These are phyloP conservation scores for Zelleria hepariella DNA, from an alignment of 2,888 invertebrate species.

Conservation along the genomic window DNA sequence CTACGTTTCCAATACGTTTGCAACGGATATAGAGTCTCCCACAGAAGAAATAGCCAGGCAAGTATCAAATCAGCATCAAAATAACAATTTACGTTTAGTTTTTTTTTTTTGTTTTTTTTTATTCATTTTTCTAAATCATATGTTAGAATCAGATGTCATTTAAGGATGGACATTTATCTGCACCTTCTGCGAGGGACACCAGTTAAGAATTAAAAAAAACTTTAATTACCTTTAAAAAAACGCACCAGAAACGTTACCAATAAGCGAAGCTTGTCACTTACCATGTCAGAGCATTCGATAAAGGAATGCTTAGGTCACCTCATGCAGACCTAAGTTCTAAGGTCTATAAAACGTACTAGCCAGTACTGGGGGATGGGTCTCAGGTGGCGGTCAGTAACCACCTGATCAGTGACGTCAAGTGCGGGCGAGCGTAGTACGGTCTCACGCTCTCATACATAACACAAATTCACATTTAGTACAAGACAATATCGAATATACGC, in stretches of 20 bases:
- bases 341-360: conserved; percentile 42
- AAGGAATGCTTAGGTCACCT: conserved; percentile 63
- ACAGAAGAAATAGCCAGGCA: no score
- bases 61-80: no score
- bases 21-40: no score
- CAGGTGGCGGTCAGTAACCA: conserved; percentile 36
- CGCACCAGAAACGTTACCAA: background rate
- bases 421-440: conserved; percentile 58
- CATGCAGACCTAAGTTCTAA: conserved; percentile 39
- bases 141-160: no score
- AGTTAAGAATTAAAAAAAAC: no score
- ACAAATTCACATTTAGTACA: conserved; percentile 62
- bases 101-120: no score
- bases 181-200: no score
- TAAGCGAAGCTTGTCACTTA: conserved; percentile 58
- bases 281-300: conserved; percentile 57
- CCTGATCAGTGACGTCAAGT: conserved; percentile 35
- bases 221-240: no score
- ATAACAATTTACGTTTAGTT: no score
- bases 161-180: no score
- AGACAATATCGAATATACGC: conserved; percentile 58
- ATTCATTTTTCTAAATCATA: no score
- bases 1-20: background rate
- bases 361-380: conserved; percentile 56
- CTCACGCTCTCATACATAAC: conserved; percentile 55